phyloP scores from a whole-genome alignment of 2,888 invertebrate genomes.

The Ditula angustiorana region DNA sequence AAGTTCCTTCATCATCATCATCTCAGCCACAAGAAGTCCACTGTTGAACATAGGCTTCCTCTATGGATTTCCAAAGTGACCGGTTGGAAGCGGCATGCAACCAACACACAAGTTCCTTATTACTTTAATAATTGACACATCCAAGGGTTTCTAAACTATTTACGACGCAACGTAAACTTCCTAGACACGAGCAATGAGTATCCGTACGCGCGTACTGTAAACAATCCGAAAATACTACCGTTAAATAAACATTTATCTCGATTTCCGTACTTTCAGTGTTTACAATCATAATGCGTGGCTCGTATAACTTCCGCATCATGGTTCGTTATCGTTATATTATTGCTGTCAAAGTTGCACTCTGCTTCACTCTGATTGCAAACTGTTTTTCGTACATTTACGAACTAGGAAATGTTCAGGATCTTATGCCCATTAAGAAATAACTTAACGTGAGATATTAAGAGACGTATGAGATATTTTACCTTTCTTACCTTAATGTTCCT shows the following conservation, averaged over 20 bases:
- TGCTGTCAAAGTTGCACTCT: not conserved
- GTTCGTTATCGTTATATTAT: not conserved
- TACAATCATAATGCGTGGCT: not conserved
- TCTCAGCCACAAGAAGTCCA: too few species aligned
- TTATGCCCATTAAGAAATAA: not conserved
- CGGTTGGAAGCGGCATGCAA: too few species aligned
- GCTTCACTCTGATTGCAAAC: not conserved
- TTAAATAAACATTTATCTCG: slow-evolving; percentile 26
- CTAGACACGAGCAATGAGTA: slow-evolving; percentile 12
- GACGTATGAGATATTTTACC: too few species aligned
- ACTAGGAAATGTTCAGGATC: not conserved
- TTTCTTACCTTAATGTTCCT: too few species aligned
- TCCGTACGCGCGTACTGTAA: slow-evolving; percentile 11
- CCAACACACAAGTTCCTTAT: not conserved
- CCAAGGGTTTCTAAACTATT: slow-evolving; percentile 22
- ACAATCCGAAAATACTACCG: slow-evolving; percentile 17
- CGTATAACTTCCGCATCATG: slow-evolving; percentile 16
- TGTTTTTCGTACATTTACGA: not conserved
- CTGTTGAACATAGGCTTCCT: too few species aligned
- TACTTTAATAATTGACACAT: slow-evolving; percentile 7
- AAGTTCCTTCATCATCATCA: too few species aligned
- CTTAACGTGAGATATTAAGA: too few species aligned
- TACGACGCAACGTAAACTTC: slow-evolving; percentile 26
- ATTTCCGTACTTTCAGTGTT: slow-evolving; percentile 12
- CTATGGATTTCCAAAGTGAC: too few species aligned